Evolutionary conservation across 64 coral and sea anemone genomes (phyloP).

Genomic region (Montipora capricornis): DNA sequence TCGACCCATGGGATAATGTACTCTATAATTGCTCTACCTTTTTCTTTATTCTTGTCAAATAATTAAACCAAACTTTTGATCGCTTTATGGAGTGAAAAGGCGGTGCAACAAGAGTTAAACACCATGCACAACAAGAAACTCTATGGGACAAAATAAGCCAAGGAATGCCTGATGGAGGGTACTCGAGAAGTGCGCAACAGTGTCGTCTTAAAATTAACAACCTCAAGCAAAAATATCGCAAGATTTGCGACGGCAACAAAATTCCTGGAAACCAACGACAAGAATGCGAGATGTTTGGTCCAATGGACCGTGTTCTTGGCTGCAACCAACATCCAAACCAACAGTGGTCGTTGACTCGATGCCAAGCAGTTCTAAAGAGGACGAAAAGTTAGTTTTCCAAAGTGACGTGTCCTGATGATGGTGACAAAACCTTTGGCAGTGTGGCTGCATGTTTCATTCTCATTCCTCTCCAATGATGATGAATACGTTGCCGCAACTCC

Average conservation of each 20-base stretch:
- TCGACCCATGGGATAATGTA: too few species aligned
- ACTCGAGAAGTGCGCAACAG: not conserved
- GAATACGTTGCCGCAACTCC: not conserved
- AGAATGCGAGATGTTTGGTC: slow-evolving; percentile 11
- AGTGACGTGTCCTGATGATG: slow-evolving; percentile 4
- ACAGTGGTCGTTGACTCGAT: not conserved
- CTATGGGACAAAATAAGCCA: slow-evolving; percentile 17
- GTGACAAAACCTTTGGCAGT: not conserved
- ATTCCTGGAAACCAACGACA: not conserved
- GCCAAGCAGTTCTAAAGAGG: not conserved
- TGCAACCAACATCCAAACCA: not conserved
- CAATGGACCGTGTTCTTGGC: slow-evolving; percentile 16
- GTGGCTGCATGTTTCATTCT: slow-evolving; percentile 13
- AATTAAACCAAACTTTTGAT: too few species aligned
- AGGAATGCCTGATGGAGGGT: not conserved
- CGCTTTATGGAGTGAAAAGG: not conserved
- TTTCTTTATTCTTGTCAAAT: too few species aligned
- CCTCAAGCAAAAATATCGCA: not conserved
- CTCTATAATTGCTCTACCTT: too few species aligned
- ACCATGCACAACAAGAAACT: slow-evolving; percentile 21
- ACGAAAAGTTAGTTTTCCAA: not conserved
- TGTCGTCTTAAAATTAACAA: not conserved
- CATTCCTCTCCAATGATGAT: not conserved
- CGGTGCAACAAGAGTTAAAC: not conserved
- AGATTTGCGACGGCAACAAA: not conserved